phyloP scores from a whole-genome alignment of 1,140 invertebrate species.

The Ceratosolen fusciceps region DNA sequence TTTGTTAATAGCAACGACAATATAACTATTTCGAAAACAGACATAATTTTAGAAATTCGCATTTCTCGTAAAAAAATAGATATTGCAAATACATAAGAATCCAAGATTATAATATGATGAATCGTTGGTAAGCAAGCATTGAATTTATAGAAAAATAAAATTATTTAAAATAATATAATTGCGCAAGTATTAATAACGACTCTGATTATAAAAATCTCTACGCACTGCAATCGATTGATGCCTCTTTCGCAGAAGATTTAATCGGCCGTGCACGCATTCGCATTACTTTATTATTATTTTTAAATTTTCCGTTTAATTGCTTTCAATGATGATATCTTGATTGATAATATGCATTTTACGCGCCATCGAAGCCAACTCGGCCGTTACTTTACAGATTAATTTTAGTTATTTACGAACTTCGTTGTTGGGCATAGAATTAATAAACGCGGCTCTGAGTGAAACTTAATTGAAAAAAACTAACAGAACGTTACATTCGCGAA shows the following conservation, averaged over 20 bases:
- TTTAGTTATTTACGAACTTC: neutral
- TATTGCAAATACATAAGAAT: no score
- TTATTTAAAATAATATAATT: neutral
- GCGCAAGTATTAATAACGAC: neutral
- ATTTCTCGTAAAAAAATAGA: no score
- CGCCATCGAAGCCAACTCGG: neutral
- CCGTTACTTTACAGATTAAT: neutral
- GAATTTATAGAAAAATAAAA: no score
- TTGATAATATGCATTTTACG: neutral
- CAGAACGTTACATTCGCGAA: no score
- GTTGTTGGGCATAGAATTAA: neutral
- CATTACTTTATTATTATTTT: neutral
- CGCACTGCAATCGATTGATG: neutral
- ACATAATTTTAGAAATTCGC: no score
- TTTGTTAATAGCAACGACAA: no score
- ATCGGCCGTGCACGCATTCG: no score
- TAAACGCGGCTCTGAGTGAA: neutral
- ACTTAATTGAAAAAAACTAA: no score
- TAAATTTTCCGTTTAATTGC: neutral
- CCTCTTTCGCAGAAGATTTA: neutral
- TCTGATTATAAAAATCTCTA: neutral
- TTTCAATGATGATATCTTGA: slow-evolving; percentile 23
- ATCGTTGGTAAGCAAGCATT: no score
- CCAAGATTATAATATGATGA: no score
- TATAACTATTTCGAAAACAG: no score